Conservation (phyloP, 2,888 invertebrate species). For the Tanytarsus gracilentus region DNA sequence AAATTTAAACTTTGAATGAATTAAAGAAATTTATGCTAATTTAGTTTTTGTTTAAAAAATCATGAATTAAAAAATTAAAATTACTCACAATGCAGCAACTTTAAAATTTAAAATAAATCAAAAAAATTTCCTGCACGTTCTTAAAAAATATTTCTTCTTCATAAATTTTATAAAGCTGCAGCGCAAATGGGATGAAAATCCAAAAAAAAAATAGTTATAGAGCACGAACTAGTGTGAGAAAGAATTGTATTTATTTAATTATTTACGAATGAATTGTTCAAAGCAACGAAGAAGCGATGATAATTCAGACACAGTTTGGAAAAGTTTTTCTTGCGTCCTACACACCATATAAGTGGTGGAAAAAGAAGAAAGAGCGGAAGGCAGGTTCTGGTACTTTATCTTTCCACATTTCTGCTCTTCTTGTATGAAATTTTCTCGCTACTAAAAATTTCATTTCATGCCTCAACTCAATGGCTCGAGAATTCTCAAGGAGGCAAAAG, state of each 20-base stretch:
- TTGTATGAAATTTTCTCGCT: background rate
- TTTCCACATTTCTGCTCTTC: background rate
- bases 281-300: slow-evolving; percentile 12
- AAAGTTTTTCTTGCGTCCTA: background rate
- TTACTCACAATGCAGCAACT: too few relatives aligned
- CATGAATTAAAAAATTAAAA: too few relatives aligned
- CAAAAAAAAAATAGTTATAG: background rate
- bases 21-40: too few relatives aligned
- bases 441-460: too few relatives aligned
- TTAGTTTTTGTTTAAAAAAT: too few relatives aligned
- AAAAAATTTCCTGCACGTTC: too few relatives aligned
- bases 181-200: background rate
- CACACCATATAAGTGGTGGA: background rate
- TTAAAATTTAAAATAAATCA: too few relatives aligned
- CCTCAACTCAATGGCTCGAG: too few relatives aligned
- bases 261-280: slow-evolving; percentile 25
- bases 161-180: too few relatives aligned
- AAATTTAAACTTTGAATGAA: too few relatives aligned
- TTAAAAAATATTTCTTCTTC: too few relatives aligned
- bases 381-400: slow-evolving; percentile 19
- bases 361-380: background rate
- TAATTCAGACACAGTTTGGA: slow-evolving; percentile 13
- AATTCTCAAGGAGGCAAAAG: too few relatives aligned
- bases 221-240: background rate
- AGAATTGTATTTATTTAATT: slow-evolving; percentile 21